Base-by-base conservation (phyloP, 2,113 vertebrate genomes). In the Gymnarchus niloticus region DNA sequence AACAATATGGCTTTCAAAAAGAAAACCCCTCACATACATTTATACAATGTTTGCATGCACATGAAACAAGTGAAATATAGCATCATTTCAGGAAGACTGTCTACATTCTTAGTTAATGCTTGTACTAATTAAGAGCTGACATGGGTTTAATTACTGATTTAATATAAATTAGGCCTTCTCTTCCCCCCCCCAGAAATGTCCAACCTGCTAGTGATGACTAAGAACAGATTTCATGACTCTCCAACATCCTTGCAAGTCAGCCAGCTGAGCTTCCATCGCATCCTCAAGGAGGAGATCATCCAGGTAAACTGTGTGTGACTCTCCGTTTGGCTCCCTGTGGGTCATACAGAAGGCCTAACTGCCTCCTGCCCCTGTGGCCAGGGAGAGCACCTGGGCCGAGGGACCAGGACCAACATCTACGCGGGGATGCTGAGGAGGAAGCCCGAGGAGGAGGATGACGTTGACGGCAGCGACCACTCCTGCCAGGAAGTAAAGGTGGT, bases 371-470 rank as follows among this genome's bases (percentile, higher is more conserved):
- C 86, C 87, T 1, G 61, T 3, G 81, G 8, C 54, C 83, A 99
- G 98, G 95, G 94, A 0, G 97, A 99, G 12, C 98, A 99, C 88
- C 94, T 99, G 9, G 98, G 98, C 1, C 92, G 90, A 86, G 98
- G 98, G n/a, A 99, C 97, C 0, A 95, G 92, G 48, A 99, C 98
- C 9, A 97, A 98, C 90, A 98, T 99, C 88, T 98, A 97, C 88
- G 93, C 93, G 0, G 98, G 98, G 17, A 95, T 93, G 8, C 93
- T 99, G 56, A 96, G 90, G 89, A 95, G 97, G 90, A 97, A 95
- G 88, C 96, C 92, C 0, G 97, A 96, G 87, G 91, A 90, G 87
- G 91, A 90, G 0, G 91, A 91, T 28, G 93, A 93, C 9, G 96
- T 96, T 0, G 92, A 92, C 1, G 95, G 96, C 80, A 94, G 94